Conservation (phyloP, 2,888 invertebrate species). For the Ceriagrion tenellum region DNA sequence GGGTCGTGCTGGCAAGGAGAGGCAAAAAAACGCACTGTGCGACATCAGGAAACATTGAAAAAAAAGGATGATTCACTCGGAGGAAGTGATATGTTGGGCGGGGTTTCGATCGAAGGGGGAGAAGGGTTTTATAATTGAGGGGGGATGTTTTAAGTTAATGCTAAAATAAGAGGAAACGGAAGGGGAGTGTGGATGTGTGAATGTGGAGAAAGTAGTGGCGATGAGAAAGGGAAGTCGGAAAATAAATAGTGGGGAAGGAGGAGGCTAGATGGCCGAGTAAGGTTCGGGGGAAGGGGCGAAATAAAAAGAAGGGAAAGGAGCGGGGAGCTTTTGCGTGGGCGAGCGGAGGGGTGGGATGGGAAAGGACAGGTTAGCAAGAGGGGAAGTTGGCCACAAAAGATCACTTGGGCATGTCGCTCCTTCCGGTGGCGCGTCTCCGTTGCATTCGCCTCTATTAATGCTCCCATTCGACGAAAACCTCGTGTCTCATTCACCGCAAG, state of each 20-base stretch:
- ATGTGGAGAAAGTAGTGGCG: too few species aligned
- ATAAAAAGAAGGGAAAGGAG: neutral
- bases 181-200: neutral
- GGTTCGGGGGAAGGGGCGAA: neutral
- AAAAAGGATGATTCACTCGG: too few species aligned
- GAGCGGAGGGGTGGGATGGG: neutral
- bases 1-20: neutral
- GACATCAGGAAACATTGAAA: neutral
- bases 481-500: neutral
- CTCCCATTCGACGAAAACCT: neutral
- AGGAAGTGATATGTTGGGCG: too few species aligned
- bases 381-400: neutral
- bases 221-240: too few species aligned
- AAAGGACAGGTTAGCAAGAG: neutral
- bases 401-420: constrained; percentile 1
- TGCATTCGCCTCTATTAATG: too few species aligned
- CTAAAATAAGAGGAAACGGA: neutral
- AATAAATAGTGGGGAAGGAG: too few species aligned
- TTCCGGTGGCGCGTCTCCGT: neutral
- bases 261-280: too few species aligned
- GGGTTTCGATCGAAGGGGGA: neutral
- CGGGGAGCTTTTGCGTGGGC: neutral
- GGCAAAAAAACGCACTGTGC: neutral
- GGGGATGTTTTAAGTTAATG: neutral
- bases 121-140: neutral